phyloP scores from a whole-genome alignment of 2,797 vertebrate species.

The Meriones psammophilus region DNA sequence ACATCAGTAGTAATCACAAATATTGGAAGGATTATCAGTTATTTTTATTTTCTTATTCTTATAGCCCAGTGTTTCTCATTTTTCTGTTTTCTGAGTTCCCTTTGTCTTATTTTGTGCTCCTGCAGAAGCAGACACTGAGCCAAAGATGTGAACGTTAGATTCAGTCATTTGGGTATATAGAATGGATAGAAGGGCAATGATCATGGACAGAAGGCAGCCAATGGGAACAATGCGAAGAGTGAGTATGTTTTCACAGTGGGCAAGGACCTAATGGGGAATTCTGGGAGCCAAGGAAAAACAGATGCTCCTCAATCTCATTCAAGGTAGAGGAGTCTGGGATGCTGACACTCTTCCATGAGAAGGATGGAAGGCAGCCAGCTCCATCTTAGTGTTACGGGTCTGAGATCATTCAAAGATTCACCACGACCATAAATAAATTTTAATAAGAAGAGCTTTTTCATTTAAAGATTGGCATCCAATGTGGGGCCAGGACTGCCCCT shows the following conservation, averaged over 20 bases:
- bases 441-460: too few relatives aligned
- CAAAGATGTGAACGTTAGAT: background rate
- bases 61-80: background rate
- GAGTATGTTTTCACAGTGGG: background rate
- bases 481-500: too few relatives aligned
- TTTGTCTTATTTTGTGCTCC: background rate
- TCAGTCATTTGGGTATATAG: background rate
- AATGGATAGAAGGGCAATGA: background rate
- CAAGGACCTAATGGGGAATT: background rate
- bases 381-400: background rate
- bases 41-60: slow-evolving; percentile 21
- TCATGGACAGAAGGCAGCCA: background rate
- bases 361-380: background rate
- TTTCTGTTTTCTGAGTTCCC: slow-evolving; percentile 25
- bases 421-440: too few relatives aligned
- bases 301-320: background rate
- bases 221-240: background rate
- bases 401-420: too few relatives aligned
- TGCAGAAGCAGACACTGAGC: background rate
- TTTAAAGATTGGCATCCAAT: background rate
- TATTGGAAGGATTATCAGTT: background rate
- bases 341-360: background rate
- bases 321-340: background rate
- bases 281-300: background rate
- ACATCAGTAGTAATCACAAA: background rate